Base-by-base conservation (phyloP, 2,888 invertebrate genomes). In the Aporophyla nigra region DNA sequence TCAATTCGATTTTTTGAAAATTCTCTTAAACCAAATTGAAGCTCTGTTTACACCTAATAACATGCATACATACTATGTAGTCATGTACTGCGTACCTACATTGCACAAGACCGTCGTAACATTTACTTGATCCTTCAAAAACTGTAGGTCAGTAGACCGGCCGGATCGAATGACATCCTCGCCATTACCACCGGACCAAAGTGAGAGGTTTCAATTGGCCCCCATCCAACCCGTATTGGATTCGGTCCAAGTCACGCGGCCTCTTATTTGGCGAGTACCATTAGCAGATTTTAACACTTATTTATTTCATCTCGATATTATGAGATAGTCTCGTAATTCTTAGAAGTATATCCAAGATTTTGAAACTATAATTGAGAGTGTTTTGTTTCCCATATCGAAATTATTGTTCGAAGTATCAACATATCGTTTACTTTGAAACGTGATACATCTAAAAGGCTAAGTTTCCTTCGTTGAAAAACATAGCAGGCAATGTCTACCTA, bases 131-230 rank as follows among this genome's bases (percentile, higher is more conserved):
- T 71, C 68, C 58, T 59, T 68, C 67, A 33, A 71, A 85, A 74
- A 77, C 71, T 72, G 66, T 63, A 27, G 78, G 75, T 73, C 74
- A 72, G 66, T 58, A 67, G 82, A 85, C 83, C 83, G 87, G 77
- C 78, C 83, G 78, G 84, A 87, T 83, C 80, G 76, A 88, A 90
- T 91, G 89, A 88, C 88, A 89, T 88, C 87, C 85, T 89, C 72
- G 85, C 87, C 87, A 89, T 89, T 90, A 88, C 88, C 87, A 80
- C 89, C 88, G 89, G 87, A 92, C 89, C 83, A 90, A 91, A 90
- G 91, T 88, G 88, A 91, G 91, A 89, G 90, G 87, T 90, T 91
- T 90, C 91, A 87, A 91, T 93, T 94, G 94, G 94, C 93, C 24
- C 61, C 70, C 63, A 80, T 90, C 94, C 94, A 94, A 92, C 81